Conservation (phyloP, 2,888 invertebrate species). For the Drosophila stalkeri region DNA sequence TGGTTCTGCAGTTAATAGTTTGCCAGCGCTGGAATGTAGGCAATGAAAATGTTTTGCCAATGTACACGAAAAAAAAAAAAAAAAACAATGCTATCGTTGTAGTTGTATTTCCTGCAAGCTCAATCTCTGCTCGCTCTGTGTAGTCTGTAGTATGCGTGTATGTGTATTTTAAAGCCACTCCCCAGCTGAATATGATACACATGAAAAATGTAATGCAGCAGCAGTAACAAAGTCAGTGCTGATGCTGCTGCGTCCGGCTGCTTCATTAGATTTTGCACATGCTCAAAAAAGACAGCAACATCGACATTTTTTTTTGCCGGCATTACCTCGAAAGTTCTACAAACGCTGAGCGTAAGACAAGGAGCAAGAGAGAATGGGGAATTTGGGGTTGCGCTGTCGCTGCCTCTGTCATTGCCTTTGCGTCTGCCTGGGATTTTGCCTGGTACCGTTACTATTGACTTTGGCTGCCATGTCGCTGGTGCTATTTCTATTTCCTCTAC, state of each 20-base stretch:
- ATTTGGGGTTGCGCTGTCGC: not conserved
- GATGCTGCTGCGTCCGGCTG: slow-evolving; percentile 41
- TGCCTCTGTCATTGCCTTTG: slow-evolving; percentile 3
- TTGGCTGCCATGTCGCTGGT: not conserved
- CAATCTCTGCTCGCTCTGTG: slow-evolving; percentile 3
- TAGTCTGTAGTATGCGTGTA: not conserved
- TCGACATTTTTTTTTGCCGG: slow-evolving; percentile 56
- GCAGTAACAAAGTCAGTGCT: slow-evolving; percentile 33
- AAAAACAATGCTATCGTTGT: not conserved
- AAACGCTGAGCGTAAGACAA: not conserved
- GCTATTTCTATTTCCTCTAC: slow-evolving; percentile 5
- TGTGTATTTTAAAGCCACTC: slow-evolving; percentile 70
- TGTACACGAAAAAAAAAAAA: slow-evolving; percentile 24
- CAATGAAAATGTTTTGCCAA: slow-evolving; percentile 64
- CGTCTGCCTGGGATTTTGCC: slow-evolving; percentile 1
- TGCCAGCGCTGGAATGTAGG: slow-evolving; percentile 66
- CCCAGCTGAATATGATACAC: slow-evolving; percentile 44
- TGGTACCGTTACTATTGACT: slow-evolving; percentile 8
- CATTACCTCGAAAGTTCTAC: slow-evolving; percentile 36
- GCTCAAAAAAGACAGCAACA: slow-evolving; percentile 28
- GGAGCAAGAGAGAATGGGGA: not conserved
- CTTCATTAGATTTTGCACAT: slow-evolving; percentile 55
- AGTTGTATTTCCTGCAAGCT: slow-evolving; percentile 12
- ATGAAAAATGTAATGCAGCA: slow-evolving; percentile 39
- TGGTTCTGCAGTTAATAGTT: slow-evolving; percentile 40